A percentile compares a stretch with the other conserved stretches of the same genome.
Evolutionary conservation across 1,140 invertebrate genomes (phyloP).

Genomic region (Drosophila kohkoa): DNA sequence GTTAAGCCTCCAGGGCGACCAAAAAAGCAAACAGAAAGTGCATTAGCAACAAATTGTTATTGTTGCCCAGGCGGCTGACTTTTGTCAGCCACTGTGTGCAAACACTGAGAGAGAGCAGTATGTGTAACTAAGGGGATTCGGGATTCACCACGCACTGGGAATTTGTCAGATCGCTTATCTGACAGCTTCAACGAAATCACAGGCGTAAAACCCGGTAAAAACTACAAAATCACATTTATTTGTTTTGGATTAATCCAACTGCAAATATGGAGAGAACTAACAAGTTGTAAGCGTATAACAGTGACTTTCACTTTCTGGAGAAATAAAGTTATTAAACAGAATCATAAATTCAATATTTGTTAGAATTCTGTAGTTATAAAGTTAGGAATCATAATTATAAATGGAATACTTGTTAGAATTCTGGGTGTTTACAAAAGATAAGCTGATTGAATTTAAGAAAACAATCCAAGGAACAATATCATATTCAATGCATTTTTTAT

Average conservation of each 20-base stretch:
- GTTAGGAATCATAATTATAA: too few species aligned
- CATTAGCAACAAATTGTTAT: conserved; percentile 82
- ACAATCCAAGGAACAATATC: too few species aligned
- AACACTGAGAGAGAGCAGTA: not conserved
- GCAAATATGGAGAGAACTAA: not conserved
- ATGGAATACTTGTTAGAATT: too few species aligned
- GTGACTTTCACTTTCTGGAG: too few species aligned
- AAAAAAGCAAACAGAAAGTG: conserved; percentile 56
- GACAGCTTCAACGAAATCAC: conserved; percentile 6
- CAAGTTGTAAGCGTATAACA: too few species aligned
- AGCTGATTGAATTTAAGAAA: too few species aligned
- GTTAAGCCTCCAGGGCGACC: conserved; percentile 22
- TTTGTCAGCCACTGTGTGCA: conserved; percentile 33
- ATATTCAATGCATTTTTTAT: too few species aligned
- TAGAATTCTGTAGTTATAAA: too few species aligned
- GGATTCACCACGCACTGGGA: conserved; percentile 1
- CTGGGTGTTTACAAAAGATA: too few species aligned
- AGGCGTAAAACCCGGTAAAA: not conserved
- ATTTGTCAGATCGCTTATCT: conserved; percentile 42
- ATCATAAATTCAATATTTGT: too few species aligned
- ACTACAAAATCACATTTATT: conserved; percentile 45
- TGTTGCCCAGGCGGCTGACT: conserved; percentile 47
- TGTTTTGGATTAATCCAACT: conserved; percentile 2
- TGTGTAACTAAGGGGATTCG: not conserved
- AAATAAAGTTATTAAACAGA: too few species aligned